Evolutionary conservation across 1,140 invertebrate genomes (phyloP), one percentile per base, ranked within the genome.

Genomic region (Saccostrea glomerata): DNA sequence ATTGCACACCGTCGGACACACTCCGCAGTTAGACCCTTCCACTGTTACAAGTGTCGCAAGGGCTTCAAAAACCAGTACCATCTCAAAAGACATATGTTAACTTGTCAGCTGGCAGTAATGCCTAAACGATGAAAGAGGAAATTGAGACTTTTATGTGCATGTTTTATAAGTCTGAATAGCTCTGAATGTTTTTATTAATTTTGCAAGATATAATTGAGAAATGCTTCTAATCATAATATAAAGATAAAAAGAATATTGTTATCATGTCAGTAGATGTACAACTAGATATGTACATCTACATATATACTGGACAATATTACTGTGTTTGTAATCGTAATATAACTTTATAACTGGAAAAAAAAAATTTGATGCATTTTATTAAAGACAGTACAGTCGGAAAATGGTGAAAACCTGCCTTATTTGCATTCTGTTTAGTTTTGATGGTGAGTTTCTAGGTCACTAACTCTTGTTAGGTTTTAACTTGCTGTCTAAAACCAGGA

Each of bases 61-160:
- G 63, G 85, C 25, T 89, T 86, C 36, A 89, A 89, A 63, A 66
- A 86, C 23, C 40, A 89, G 73, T 73, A 89, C 30, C 58, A 85
- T 30, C 66, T 88, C 13, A 88, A 85, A 30, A 84, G 83, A 12
- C 87, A 88, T 30, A 84, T 83, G 82, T 25, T 73, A 73, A 30
- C 20, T 13, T 73, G 66, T 30, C 66, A 73, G 13, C 23, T 73
- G n/a, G 25, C 4, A 4, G 11, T 30, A 23, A 30, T 30, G 23
- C 25, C 66, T 2, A 73, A 73, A 30, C 66, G 25, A 25, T 73
- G 66, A 73, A 15, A 60, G 25, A 25, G 13, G 66, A 73, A 15
- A 60, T 60, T 13, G 12, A 13, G 58, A 17, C 20, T 60, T 60
- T 60, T 60, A 17, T 60, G 11, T 58, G 13, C 13, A 60, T 60